These are phyloP conservation scores for Cryptus armator DNA, from an alignment of 2,888 invertebrate genomes.

Conservation along the genomic window DNA sequence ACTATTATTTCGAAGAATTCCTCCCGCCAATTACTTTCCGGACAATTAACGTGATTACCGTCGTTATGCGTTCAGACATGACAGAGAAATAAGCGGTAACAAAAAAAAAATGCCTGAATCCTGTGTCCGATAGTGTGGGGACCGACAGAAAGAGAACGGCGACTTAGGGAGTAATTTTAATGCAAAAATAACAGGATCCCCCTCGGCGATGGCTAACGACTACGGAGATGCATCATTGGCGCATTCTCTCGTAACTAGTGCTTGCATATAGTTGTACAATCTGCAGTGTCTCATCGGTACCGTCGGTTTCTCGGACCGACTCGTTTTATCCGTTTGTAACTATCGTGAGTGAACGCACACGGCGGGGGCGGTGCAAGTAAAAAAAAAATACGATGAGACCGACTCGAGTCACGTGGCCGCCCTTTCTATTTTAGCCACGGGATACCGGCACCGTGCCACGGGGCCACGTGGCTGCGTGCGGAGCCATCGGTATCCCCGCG, in stretches of 20 bases:
- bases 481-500: constrained; percentile 47
- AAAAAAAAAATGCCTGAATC: constrained; percentile 49
- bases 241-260: constrained; percentile 75
- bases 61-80: constrained; percentile 6
- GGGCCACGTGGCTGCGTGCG: constrained; percentile 64
- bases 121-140: constrained; percentile 8
- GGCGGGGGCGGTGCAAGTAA: constrained; percentile 31
- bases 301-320: constrained; percentile 51
- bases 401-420: constrained; percentile 75
- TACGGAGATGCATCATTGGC: constrained; percentile 78
- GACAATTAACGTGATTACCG: constrained; percentile 71
- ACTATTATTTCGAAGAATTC: constrained; percentile 5
- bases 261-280: constrained; percentile 27
- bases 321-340: constrained; percentile 71
- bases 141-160: neutral
- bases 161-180: constrained; percentile 77
- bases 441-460: constrained; percentile 71
- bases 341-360: constrained; percentile 57
- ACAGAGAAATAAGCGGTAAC: constrained; percentile 29
- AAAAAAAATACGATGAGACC: constrained; percentile 26
- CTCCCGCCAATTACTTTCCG: constrained; percentile 59
- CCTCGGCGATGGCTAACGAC: constrained; percentile 78
- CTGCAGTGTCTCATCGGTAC: constrained; percentile 24
- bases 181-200: constrained; percentile 81
- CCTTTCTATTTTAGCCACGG: constrained; percentile 81